phyloP scores from a whole-genome alignment of 2,797 vertebrate genomes.

The Xiphophorus birchmanni region DNA sequence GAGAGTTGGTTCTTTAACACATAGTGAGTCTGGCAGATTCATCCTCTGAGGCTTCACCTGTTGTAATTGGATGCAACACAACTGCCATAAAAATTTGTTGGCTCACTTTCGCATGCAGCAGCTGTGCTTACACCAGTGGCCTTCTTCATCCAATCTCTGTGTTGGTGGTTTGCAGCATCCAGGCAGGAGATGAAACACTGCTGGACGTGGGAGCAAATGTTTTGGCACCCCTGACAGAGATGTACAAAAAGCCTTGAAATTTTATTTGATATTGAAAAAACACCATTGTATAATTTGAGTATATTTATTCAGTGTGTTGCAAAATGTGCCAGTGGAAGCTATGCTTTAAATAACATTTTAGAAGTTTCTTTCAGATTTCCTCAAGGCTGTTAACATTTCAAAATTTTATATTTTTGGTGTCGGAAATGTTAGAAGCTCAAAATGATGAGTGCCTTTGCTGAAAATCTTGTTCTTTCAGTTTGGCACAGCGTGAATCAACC shows the following conservation, averaged over 20 bases:
- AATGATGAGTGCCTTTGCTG: not conserved
- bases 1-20: not conserved
- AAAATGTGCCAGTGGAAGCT: not conserved
- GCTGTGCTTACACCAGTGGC: not conserved
- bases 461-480: not conserved
- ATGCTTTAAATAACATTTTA: not conserved
- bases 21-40: not conserved
- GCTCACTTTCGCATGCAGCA: not conserved
- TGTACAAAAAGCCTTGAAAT: not conserved
- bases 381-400: not conserved
- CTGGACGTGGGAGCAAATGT: not conserved
- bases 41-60: conserved; percentile 2
- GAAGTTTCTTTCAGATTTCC: not conserved
- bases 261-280: not conserved
- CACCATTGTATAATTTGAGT: not conserved
- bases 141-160: not conserved
- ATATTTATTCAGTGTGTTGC: not conserved
- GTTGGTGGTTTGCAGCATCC: not conserved
- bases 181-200: not conserved
- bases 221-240: not conserved
- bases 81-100: conserved; percentile 1
- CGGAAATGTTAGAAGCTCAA: not conserved
- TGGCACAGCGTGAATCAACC: not conserved
- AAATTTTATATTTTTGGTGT: not conserved
- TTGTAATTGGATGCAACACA: conserved; percentile 9